phyloP scores from a whole-genome alignment of 2,888 invertebrate genomes.

The Orchesella flavescens region DNA sequence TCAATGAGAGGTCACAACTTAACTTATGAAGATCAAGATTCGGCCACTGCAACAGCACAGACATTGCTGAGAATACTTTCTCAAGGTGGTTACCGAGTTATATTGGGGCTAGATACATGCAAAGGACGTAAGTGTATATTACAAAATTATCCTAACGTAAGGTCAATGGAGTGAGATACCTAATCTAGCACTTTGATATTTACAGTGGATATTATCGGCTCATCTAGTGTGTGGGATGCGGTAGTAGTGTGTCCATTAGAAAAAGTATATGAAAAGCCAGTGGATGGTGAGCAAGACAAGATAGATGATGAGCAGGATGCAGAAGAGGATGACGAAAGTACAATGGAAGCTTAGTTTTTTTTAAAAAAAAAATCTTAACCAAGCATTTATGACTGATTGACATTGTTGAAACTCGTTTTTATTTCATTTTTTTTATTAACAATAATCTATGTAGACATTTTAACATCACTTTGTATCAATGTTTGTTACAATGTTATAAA shows the following conservation, averaged over 20 bases:
- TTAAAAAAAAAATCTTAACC: neutral
- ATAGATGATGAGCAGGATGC: conserved; percentile 76
- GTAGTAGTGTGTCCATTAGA: conserved; percentile 97
- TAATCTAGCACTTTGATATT: conserved; percentile 28
- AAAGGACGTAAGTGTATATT: conserved; percentile 53
- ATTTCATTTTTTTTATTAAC: neutral
- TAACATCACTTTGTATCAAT: neutral
- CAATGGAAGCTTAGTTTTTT: conserved; percentile 72
- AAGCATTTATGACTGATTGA: neutral
- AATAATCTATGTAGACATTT: neutral
- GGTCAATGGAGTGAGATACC: neutral
- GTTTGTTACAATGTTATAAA: neutral
- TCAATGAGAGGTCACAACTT: conserved; percentile 74
- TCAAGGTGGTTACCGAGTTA: conserved; percentile 94
- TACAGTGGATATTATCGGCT: conserved; percentile 80
- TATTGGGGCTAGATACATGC: conserved; percentile 80
- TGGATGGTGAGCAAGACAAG: conserved; percentile 78
- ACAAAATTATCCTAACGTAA: no score
- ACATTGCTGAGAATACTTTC: conserved; percentile 91
- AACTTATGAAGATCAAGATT: conserved; percentile 92
- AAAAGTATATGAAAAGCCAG: conserved; percentile 89
- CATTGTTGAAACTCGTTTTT: neutral
- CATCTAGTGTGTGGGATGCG: conserved; percentile 97
- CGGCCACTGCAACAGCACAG: conserved; percentile 94
- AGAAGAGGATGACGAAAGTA: conserved; percentile 80